These are phyloP conservation scores for Clarias gariepinus DNA, from an alignment of 2,113 vertebrate species.

Conservation along the genomic window DNA sequence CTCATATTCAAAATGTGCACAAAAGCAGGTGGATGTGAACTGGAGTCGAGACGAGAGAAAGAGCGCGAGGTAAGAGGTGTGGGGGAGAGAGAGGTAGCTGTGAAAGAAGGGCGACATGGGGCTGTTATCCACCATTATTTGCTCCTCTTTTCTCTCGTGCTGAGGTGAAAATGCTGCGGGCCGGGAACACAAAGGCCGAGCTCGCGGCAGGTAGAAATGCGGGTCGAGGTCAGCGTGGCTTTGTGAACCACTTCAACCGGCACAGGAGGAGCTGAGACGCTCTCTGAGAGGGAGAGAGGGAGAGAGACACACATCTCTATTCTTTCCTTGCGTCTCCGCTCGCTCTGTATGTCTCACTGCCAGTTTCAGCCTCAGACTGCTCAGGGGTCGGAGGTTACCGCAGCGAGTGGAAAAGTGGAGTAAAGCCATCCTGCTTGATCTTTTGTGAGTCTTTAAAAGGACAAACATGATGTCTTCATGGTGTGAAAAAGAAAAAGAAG, in stretches of 20 bases:
- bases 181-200: slow-evolving; percentile 42
- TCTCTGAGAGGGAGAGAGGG: neutral
- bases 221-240: slow-evolving; percentile 42
- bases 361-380: neutral
- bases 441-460: slow-evolving; percentile 16
- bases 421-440: slow-evolving; percentile 1
- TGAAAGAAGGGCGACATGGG: slow-evolving; percentile 7
- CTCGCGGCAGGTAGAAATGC: neutral
- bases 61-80: neutral
- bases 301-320: neutral
- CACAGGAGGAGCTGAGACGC: slow-evolving; percentile 17
- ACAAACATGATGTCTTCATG: neutral
- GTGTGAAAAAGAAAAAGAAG: neutral
- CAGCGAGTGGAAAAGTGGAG: neutral
- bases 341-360: neutral
- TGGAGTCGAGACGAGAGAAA: neutral
- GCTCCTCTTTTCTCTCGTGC: slow-evolving; percentile 44
- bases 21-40: slow-evolving; percentile 26
- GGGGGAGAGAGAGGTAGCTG: neutral
- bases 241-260: slow-evolving; percentile 47
- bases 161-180: slow-evolving; percentile 11
- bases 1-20: slow-evolving; percentile 14
- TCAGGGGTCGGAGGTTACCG: neutral
- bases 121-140: slow-evolving; percentile 49
- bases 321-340: neutral